Evolutionary conservation across 2,888 invertebrate species (phyloP), one percentile per base, ranked within the genome.

Genomic region (Rhyacophila evoluta): DNA sequence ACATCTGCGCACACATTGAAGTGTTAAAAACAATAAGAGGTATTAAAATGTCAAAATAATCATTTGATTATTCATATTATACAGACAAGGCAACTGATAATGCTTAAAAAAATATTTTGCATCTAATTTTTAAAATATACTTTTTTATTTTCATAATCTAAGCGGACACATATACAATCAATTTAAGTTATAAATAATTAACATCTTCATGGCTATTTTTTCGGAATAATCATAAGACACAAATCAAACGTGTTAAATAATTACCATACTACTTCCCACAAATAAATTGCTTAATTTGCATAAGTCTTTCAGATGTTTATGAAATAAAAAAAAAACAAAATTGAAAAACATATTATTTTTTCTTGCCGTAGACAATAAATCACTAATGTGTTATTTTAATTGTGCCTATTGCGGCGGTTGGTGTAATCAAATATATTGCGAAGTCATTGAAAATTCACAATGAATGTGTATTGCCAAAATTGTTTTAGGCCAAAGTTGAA

Each of bases 251-350:
- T 55, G 55, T 25, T 55, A 55, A 55, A 55, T 55, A 55, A 55
- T 55, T 19, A 39, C 39, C 39, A 12, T 12, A 39, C 39, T n/a
- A 55, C 55, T 55, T 6, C 55, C 55, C 55, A 55, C 55, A 55
- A 8, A 55, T 19, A 25, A 15, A 19, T 55, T 55, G 12, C 55
- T 25, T 55, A 55, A 55, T 55, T 55, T 55, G 19, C 55, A 55
- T 55, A 55, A 55, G 19, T 55, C 55, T 55, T 55, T 55, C 55
- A 55, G 55, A 55, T 55, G 19, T 55, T 55, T 19, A 25, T 55
- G 8, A 8, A 55, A 55, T 55, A 19, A 55, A 55, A 55, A 55
- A 55, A 19, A 19, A 25, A 19, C 55, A 15, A 25, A 55, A 55
- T 55, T 55, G 55, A 55, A 55, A 55, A 55, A 55, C 55, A 55